Conservation (phyloP, 2,797 vertebrate species). For the Coranthus polyacanthus region DNA sequence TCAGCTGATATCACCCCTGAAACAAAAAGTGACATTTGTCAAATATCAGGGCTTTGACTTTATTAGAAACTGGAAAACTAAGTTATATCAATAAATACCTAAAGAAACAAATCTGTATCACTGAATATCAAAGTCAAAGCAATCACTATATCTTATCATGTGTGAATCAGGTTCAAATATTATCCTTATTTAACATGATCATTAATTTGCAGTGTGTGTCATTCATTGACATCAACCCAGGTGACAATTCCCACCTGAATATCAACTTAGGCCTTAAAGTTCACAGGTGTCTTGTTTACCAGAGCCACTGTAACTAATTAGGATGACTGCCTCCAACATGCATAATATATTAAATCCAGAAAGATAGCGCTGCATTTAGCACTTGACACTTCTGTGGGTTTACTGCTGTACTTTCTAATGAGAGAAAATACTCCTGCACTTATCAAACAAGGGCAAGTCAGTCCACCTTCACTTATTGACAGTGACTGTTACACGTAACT, state of each 20-base stretch:
- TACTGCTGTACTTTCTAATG: slow-evolving; percentile 2
- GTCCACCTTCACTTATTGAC: slow-evolving; percentile 7
- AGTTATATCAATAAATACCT: too few relatives aligned
- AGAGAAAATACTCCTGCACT: slow-evolving; percentile 14
- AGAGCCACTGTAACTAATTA: not conserved
- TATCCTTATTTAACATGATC: not conserved
- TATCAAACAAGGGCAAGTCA: slow-evolving; percentile 8
- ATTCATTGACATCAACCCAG: not conserved
- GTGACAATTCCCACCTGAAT: not conserved
- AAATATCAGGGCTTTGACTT: too few relatives aligned
- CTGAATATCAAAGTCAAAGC: too few relatives aligned
- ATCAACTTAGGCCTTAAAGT: not conserved
- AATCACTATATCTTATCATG: too few relatives aligned
- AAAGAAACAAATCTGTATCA: too few relatives aligned
- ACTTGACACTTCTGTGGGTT: not conserved
- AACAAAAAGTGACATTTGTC: too few relatives aligned
- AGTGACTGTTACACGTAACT: not conserved
- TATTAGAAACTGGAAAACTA: too few relatives aligned
- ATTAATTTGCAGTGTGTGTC: not conserved
- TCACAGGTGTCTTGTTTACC: slow-evolving; percentile 19
- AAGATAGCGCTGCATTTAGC: not conserved
- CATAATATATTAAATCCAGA: slow-evolving; percentile 4
- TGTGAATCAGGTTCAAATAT: not conserved
- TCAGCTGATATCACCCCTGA: too few relatives aligned
- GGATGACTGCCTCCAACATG: not conserved